phyloP scores from a whole-genome alignment of 2,888 invertebrate genomes.

The Dorcus hopei region DNA sequence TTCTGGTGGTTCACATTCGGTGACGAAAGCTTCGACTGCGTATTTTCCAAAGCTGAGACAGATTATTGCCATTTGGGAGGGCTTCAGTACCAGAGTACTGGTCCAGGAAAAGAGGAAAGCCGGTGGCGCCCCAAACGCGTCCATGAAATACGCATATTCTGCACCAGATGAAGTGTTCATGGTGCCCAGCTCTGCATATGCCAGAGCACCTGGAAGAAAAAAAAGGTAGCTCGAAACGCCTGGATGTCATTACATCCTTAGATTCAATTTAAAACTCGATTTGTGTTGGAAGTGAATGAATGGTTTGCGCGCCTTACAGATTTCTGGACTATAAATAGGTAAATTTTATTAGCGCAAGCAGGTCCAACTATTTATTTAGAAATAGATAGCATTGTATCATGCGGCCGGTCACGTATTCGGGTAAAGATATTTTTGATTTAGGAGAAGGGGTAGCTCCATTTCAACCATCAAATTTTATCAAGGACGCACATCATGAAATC shows the following conservation, averaged over 20 bases:
- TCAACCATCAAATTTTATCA: too few species aligned
- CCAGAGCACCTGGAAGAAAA: slow-evolving; percentile 71
- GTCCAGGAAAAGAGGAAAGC: slow-evolving; percentile 94
- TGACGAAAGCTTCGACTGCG: slow-evolving; percentile 85
- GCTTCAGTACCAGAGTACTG: slow-evolving; percentile 87
- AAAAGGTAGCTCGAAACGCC: slow-evolving; percentile 78
- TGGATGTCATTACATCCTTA: slow-evolving; percentile 70
- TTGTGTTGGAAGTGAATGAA: too few species aligned
- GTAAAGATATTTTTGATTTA: too few species aligned
- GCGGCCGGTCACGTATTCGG: too few species aligned
- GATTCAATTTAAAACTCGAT: too few species aligned
- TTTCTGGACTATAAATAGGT: too few species aligned
- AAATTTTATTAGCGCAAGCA: too few species aligned
- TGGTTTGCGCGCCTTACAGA: too few species aligned
- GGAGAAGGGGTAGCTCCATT: too few species aligned
- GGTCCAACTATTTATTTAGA: too few species aligned
- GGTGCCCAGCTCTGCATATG: slow-evolving; percentile 92
- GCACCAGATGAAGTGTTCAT: slow-evolving; percentile 95
- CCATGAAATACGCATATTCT: slow-evolving; percentile 95
- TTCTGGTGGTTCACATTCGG: slow-evolving; percentile 80
- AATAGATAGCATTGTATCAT: too few species aligned
- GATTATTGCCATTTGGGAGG: slow-evolving; percentile 92
- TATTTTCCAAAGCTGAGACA: slow-evolving; percentile 92
- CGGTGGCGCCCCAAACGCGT: slow-evolving; percentile 88
- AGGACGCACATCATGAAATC: too few species aligned